Evolutionary conservation across 2,113 vertebrate genomes (phyloP).

Genomic region (Perca fluviatilis): DNA sequence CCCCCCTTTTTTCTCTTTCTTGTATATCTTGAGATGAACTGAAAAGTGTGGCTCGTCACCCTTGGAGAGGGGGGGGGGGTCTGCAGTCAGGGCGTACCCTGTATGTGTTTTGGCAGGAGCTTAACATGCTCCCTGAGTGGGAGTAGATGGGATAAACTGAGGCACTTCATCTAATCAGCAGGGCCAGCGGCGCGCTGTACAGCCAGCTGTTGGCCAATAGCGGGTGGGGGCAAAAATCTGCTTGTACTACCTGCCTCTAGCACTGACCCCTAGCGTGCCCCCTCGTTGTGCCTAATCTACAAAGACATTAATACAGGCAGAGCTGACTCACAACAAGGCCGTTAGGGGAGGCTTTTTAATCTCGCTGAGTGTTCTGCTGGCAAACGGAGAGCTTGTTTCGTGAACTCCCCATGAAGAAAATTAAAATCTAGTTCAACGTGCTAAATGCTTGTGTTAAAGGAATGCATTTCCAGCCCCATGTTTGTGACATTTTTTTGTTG

Average conservation of each 20-base stretch:
- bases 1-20: neutral
- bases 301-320: conserved; percentile 75
- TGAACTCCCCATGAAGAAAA: conserved; percentile 63
- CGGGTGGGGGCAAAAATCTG: conserved; percentile 49
- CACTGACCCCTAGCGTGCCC: conserved; percentile 70
- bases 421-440: conserved; percentile 62
- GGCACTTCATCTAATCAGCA: conserved; percentile 69
- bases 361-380: conserved; percentile 74
- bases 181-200: conserved; percentile 54
- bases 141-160: conserved; percentile 55
- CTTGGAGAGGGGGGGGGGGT: neutral
- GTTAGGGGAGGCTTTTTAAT: conserved; percentile 65
- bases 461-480: conserved; percentile 48
- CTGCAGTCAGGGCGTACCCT: conserved; percentile 3
- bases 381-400: conserved; percentile 59
- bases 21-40: conserved; percentile 41
- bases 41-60: neutral
- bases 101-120: conserved; percentile 60
- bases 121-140: conserved; percentile 56
- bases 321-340: conserved; percentile 60
- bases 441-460: conserved; percentile 50
- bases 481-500: conserved; percentile 39
- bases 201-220: conserved; percentile 74
- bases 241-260: conserved; percentile 70
- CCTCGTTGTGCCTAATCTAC: conserved; percentile 71